Conservation (phyloP, 2,113 vertebrate species). For the Syngnathoides biaculeatus region DNA sequence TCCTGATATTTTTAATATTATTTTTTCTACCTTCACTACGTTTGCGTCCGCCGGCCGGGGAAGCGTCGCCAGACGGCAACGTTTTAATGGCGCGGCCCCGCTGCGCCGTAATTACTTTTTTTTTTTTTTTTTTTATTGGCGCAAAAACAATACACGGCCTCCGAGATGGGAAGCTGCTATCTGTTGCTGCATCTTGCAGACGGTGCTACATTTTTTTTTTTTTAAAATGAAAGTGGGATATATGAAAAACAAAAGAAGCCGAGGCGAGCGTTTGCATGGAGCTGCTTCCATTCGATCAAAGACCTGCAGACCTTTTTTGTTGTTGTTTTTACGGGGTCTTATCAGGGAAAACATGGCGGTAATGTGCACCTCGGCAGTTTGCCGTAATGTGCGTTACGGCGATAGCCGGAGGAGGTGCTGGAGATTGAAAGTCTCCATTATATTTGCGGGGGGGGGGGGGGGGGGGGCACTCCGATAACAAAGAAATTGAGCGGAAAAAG, state of each 20-base stretch:
- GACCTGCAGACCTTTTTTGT: conserved; percentile 44
- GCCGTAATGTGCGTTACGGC: conserved; percentile 59
- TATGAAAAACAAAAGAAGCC: conserved; percentile 53
- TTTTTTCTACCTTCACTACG: background rate
- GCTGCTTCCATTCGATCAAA: conserved; percentile 64
- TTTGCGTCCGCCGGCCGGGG: too few relatives aligned
- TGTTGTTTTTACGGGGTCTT: conserved; percentile 57
- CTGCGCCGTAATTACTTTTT: conserved; percentile 67
- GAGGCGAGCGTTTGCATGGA: conserved; percentile 57
- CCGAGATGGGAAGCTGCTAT: conserved; percentile 60
- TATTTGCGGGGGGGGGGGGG: conserved; percentile 42
- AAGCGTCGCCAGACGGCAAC: too few relatives aligned
- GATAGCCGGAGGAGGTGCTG: conserved; percentile 42
- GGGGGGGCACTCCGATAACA: too few relatives aligned
- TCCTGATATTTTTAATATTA: background rate
- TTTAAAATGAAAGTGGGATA: conserved; percentile 63
- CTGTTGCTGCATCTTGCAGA: conserved; percentile 37
- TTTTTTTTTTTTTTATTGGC: conserved; percentile 63
- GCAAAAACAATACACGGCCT: conserved; percentile 56
- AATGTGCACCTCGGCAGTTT: conserved; percentile 63
- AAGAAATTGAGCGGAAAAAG: conserved; percentile 17
- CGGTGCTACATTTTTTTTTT: conserved; percentile 19
- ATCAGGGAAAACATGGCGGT: conserved; percentile 65
- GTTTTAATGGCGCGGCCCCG: conserved; percentile 26
- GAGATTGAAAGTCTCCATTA: conserved; percentile 66